These are phyloP conservation scores for Dromiciops gliroides DNA, from an alignment of 2,113 vertebrate genomes.

Conservation along the genomic window DNA sequence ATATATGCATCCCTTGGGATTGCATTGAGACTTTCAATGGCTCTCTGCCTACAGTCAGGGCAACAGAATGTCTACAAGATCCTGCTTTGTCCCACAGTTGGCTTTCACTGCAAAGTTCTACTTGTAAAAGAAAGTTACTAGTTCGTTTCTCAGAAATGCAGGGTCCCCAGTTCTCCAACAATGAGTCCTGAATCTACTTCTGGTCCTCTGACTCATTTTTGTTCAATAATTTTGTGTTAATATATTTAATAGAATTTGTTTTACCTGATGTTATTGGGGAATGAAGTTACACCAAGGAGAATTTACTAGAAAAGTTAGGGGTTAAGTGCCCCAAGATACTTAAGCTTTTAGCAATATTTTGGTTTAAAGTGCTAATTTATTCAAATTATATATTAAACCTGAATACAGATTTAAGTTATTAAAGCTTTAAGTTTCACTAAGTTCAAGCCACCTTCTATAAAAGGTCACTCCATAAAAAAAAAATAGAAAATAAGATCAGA, in stretches of 20 bases:
- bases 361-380: not conserved
- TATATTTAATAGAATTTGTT: constrained; percentile 25
- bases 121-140: constrained; percentile 1
- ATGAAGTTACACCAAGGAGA: constrained; percentile 36
- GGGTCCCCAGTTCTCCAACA: not conserved
- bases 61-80: constrained; percentile 44
- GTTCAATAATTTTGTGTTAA: constrained; percentile 35
- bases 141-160: constrained; percentile 45
- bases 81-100: constrained; percentile 38
- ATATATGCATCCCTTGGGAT: constrained; percentile 70
- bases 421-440: not conserved
- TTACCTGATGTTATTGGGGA: constrained; percentile 1
- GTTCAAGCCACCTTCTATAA: not conserved
- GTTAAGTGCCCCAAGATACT: not conserved
- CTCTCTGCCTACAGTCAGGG: constrained; percentile 59
- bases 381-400: not conserved
- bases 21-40: constrained; percentile 61
- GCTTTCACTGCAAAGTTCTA: constrained; percentile 5
- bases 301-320: constrained; percentile 49
- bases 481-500: not conserved
- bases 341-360: not conserved
- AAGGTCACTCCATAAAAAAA: not conserved
- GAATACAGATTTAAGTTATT: not conserved
- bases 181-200: not conserved
- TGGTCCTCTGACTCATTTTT: not conserved